Conservation (phyloP, 2,113 vertebrate genomes). For the Anthoscopus minutus region DNA sequence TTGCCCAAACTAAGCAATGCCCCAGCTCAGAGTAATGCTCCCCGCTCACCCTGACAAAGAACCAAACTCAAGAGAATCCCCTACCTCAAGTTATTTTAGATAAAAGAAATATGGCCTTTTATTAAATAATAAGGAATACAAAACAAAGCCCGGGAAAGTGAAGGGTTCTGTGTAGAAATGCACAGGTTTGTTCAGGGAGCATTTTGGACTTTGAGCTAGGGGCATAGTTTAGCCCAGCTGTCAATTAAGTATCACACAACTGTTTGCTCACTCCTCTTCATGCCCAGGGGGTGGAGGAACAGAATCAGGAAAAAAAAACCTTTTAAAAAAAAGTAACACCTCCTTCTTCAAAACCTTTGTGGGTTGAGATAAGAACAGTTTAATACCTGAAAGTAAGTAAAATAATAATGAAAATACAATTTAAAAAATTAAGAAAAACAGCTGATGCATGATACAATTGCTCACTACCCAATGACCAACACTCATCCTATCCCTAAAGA, state of each 20-base stretch:
- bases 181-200: neutral
- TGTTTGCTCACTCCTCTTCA: neutral
- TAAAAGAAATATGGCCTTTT: neutral
- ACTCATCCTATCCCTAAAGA: neutral
- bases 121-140: neutral
- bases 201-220: neutral
- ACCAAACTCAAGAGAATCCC: neutral
- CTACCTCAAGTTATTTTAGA: too few species aligned
- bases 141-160: neutral
- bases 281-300: neutral
- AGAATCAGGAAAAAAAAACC: neutral
- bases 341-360: neutral
- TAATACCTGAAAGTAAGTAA: neutral
- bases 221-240: neutral
- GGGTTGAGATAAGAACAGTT: neutral
- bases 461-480: neutral
- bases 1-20: neutral
- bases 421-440: neutral
- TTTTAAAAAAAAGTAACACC: neutral
- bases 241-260: neutral
- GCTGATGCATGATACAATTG: neutral
- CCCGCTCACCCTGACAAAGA: neutral
- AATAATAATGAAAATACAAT: neutral
- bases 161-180: neutral
- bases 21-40: fast-evolving